A percentile compares a stretch with the other conserved stretches of the same genome.
Conservation (phyloP, 2,113 vertebrate genomes). For the Cheilinus undulatus region DNA sequence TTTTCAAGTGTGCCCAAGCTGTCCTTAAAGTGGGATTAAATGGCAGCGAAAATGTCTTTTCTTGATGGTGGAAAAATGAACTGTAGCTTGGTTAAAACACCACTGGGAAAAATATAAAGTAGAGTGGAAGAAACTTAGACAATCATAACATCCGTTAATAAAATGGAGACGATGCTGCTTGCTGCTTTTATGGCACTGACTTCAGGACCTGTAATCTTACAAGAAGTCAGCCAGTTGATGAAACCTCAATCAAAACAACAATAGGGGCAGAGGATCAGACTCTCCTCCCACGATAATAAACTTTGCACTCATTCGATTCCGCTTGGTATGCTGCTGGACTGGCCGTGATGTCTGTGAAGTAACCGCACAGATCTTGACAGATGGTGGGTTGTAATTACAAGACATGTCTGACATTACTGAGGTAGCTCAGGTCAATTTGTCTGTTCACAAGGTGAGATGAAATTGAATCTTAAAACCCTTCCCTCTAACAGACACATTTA, state of each 20-base stretch:
- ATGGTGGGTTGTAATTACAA: slow-evolving; percentile 34
- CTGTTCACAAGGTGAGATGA: slow-evolving; percentile 25
- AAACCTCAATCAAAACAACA: slow-evolving; percentile 32
- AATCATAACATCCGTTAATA: slow-evolving; percentile 5
- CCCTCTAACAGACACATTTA: slow-evolving; percentile 28
- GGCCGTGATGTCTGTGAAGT: not conserved
- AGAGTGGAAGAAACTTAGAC: slow-evolving; percentile 7
- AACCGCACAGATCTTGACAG: slow-evolving; percentile 12
- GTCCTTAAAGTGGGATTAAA: slow-evolving; percentile 33
- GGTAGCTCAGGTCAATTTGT: slow-evolving; percentile 24
- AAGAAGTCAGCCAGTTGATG: slow-evolving; percentile 19
- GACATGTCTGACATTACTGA: slow-evolving; percentile 31
- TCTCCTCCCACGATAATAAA: slow-evolving; percentile 25
- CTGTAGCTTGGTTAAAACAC: slow-evolving; percentile 19
- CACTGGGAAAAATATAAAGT: slow-evolving; percentile 7
- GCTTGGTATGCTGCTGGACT: slow-evolving; percentile 4
- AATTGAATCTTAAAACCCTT: slow-evolving; percentile 45
- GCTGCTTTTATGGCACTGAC: not conserved
- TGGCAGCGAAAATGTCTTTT: slow-evolving; percentile 10
- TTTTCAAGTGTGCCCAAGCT: slow-evolving; percentile 50
- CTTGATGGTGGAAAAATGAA: not conserved
- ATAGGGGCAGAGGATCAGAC: slow-evolving; percentile 8
- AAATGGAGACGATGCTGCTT: slow-evolving; percentile 6
- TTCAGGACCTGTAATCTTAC: slow-evolving; percentile 17
- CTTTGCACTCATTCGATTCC: not conserved